phyloP scores from a whole-genome alignment of 2,113 vertebrate genomes.

The Trematomus loennbergii region DNA sequence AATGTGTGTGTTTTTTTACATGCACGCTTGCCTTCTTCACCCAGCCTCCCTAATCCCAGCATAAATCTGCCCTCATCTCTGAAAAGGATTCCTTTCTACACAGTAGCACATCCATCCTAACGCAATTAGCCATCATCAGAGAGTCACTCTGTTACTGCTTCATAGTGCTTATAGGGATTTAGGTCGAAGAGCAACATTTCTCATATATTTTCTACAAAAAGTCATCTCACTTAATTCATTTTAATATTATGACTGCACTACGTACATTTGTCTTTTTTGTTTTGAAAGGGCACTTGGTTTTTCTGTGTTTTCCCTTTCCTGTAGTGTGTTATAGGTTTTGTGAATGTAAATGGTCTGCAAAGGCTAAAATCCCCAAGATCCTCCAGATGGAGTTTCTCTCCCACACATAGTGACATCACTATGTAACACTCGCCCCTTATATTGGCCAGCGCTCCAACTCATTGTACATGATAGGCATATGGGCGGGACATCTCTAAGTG shows the following conservation, averaged over 20 bases:
- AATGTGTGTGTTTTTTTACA: slow-evolving; percentile 8
- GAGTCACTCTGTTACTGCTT: not conserved
- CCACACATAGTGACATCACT: no score
- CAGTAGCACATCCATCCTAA: not conserved
- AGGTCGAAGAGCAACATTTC: not conserved
- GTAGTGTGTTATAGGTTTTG: not conserved
- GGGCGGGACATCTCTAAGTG: no score
- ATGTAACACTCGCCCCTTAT: no score
- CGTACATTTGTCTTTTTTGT: no score
- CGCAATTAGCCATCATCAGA: not conserved
- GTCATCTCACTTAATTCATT: no score
- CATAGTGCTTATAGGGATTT: not conserved
- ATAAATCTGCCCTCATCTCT: slow-evolving; percentile 16
- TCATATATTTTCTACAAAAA: not conserved
- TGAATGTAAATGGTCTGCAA: no score
- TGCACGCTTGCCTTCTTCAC: slow-evolving; percentile 24
- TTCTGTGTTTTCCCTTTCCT: not conserved
- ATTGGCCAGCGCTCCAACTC: no score
- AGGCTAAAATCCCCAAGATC: no score
- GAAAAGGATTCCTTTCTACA: slow-evolving; percentile 1
- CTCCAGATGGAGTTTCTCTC: no score
- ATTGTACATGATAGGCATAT: no score
- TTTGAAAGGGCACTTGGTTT: not conserved
- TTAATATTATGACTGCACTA: no score
- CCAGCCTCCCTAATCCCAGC: slow-evolving; percentile 20